Percentiles rank a stretch among this genome's conserved stretches.
Evolutionary conservation across 2,113 vertebrate genomes (phyloP).

Genomic region (Phodopus roborovskii): DNA sequence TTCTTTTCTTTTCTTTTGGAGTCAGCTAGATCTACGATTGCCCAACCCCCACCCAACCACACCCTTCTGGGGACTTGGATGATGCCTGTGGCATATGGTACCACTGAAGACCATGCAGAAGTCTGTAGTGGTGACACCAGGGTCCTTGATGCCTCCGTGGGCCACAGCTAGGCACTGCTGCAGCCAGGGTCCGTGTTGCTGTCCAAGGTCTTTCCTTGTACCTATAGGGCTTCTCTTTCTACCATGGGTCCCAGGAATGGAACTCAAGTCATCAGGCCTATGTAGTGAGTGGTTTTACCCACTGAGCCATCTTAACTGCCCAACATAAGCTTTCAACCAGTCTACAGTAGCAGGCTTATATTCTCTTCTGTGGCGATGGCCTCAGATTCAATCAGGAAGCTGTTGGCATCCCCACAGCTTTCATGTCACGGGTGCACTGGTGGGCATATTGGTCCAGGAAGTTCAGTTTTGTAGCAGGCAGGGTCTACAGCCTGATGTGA

Average conservation of each 20-base stretch:
- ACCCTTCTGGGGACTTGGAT: too few species aligned
- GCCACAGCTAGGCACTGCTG: too few species aligned
- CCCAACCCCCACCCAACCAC: too few species aligned
- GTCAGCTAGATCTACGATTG: too few species aligned
- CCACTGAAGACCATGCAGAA: too few species aligned
- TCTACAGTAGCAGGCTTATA: not conserved
- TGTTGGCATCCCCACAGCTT: not conserved
- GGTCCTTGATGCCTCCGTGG: too few species aligned
- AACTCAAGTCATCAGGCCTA: not conserved
- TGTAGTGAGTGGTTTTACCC: not conserved
- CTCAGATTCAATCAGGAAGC: not conserved
- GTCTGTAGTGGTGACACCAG: too few species aligned
- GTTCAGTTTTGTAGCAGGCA: not conserved
- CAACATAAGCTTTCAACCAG: not conserved
- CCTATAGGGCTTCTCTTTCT: not conserved
- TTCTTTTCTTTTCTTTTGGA: not conserved
- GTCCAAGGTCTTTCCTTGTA: not conserved
- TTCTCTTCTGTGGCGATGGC: not conserved
- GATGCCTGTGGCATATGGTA: too few species aligned
- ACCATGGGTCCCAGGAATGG: not conserved
- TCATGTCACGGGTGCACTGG: too few species aligned
- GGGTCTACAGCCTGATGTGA: not conserved
- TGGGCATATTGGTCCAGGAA: not conserved
- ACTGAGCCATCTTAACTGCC: not conserved
- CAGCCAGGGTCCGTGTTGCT: too few species aligned